Conservation (phyloP, 1,140 invertebrate species). For the Arion vulgaris region DNA sequence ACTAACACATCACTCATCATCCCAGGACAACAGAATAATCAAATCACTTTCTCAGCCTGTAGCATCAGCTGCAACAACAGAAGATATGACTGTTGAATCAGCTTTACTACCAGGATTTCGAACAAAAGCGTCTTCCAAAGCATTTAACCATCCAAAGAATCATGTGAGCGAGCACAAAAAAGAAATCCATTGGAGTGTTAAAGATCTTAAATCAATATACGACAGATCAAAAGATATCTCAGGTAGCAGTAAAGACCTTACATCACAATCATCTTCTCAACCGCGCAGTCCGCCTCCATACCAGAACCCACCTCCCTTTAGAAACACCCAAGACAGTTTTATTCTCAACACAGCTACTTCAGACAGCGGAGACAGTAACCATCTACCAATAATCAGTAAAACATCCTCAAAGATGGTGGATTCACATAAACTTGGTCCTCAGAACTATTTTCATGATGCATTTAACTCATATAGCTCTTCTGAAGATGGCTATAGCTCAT, state of each 20-base stretch:
- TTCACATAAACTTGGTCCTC: too few species aligned
- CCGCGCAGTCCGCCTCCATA: not conserved
- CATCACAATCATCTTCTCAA: not conserved
- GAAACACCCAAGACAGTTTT: not conserved
- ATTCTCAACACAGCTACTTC: too few species aligned
- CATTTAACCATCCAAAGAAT: not conserved
- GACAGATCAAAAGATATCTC: conserved; percentile 31
- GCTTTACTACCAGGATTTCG: not conserved
- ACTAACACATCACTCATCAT: not conserved
- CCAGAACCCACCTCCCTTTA: not conserved
- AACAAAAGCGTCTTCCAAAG: conserved; percentile 11
- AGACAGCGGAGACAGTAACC: too few species aligned
- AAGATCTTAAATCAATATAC: conserved; percentile 48
- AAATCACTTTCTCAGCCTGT: not conserved
- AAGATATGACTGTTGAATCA: not conserved
- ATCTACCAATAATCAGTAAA: too few species aligned
- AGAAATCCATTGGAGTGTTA: conserved; percentile 59
- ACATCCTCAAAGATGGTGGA: too few species aligned
- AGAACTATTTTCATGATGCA: too few species aligned
- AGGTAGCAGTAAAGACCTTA: not conserved
- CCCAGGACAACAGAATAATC: not conserved
- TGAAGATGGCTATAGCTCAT: too few species aligned
- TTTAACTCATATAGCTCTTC: too few species aligned
- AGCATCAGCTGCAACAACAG: not conserved
- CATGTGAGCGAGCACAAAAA: not conserved